Evolutionary conservation across 2,888 invertebrate genomes (phyloP), one percentile per base, ranked within the genome.

Genomic region (Dolichopus griseipennis): DNA sequence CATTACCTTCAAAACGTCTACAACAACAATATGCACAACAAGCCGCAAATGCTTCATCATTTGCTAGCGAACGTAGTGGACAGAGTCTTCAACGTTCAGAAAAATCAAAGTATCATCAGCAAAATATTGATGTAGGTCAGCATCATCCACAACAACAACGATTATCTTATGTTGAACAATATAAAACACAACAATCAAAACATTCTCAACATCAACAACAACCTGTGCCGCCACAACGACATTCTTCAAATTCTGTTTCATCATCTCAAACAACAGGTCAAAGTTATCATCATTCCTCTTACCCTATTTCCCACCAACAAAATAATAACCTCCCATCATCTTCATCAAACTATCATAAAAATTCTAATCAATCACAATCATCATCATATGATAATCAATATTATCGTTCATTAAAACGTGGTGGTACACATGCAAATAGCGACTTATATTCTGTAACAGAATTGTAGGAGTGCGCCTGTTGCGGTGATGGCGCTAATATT

Each of bases 371-470:
- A 75, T 61, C 71, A 74, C 34, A 73, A 73, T 68, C 71, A 67
- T 65, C 33, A 43, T 27, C 27, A 65, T 65, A 64, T 52, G 52
- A 52, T 52, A 52, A 52, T 52, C 52, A 52, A n/a, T 52, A 52
- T 52, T 81, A 81, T 73, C 78, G 84, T 67, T 84, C 84, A 18
- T 75, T 85, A 37, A 85, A 85, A 73, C 81, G 85, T 52, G 76
- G 77, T 5, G 80, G 81, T 33, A 78, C 78, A 15, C 77, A 80
- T 67, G 84, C 83, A 74, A 82, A 83, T 70, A 83, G 84, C 68
- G 86, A 88, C 78, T 78, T 91, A 72, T 91, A 90, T 78, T 91
- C 90, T 66, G 90, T 92, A 72, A 89, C 92, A 68, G 89, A 86
- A 77, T 83, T 88, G 83, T 88, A 86, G 82, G 81, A 80, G 76